Evolutionary conservation across 2,888 invertebrate species (phyloP).

Genomic region (Campoplex nolae): DNA sequence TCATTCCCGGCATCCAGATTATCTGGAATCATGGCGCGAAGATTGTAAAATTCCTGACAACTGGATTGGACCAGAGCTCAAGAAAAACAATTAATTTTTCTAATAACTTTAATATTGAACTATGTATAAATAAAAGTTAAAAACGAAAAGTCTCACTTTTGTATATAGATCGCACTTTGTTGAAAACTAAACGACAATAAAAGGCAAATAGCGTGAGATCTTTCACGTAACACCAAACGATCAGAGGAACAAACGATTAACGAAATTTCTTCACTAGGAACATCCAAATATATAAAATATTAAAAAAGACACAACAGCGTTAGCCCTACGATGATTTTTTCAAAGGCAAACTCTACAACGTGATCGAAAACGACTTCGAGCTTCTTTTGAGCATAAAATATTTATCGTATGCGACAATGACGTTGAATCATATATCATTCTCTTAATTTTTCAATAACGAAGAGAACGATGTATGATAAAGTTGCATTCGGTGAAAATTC

Average conservation of each 20-base stretch:
- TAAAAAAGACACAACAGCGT: conserved; percentile 48
- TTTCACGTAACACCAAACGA: conserved; percentile 49
- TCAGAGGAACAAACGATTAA: conserved; percentile 48
- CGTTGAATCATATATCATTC: too few species aligned
- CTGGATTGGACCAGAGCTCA: conserved; percentile 49
- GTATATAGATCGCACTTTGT: conserved; percentile 47
- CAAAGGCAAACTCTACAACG: too few species aligned
- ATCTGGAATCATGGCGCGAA: conserved; percentile 61
- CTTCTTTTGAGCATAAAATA: too few species aligned
- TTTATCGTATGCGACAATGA: too few species aligned
- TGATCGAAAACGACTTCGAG: too few species aligned
- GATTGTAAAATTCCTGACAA: conserved; percentile 57
- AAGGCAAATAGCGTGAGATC: conserved; percentile 48
- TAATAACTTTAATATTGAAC: neutral
- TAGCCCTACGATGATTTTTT: too few species aligned
- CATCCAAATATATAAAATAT: conserved; percentile 7
- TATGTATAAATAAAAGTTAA: neutral
- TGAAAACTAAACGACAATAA: conserved; percentile 48
- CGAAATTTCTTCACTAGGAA: conserved; percentile 44
- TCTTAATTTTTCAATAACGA: too few species aligned
- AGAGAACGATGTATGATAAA: too few species aligned
- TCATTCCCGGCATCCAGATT: conserved; percentile 46
- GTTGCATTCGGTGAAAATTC: too few species aligned
- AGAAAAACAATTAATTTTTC: conserved; percentile 10
- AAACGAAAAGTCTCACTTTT: neutral